Percentiles rank a stretch among this genome's conserved stretches.
Conservation (phyloP, 2,888 invertebrate species). For the Rhogogaster chlorosoma region DNA sequence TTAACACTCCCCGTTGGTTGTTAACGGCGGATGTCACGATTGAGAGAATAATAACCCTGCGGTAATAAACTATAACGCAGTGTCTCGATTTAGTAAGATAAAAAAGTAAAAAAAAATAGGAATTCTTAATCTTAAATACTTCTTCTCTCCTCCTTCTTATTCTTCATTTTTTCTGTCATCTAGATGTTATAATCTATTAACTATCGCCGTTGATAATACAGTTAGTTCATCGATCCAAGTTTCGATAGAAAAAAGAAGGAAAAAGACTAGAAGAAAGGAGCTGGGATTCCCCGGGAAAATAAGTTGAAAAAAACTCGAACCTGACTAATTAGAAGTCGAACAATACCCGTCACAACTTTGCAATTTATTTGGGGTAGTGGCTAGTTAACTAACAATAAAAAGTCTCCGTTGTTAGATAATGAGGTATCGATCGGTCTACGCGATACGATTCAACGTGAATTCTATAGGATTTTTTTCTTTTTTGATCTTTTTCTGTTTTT, state of each 20-base stretch:
- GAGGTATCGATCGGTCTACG: not conserved
- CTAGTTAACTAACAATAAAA: not conserved
- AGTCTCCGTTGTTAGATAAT: not conserved
- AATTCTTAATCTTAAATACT: too few relatives aligned
- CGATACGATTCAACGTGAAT: not conserved
- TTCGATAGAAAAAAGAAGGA: not conserved
- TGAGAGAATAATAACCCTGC: not conserved
- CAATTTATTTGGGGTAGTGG: conserved; percentile 12
- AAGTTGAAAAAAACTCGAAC: not conserved
- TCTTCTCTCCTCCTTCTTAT: not conserved
- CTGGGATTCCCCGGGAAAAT: not conserved
- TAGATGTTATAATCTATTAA: not conserved
- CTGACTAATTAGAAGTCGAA: conserved; percentile 2
- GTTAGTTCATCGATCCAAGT: not conserved
- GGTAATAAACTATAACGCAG: not conserved
- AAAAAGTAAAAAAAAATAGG: too few relatives aligned
- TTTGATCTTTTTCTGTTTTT: not conserved
- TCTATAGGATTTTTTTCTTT: not conserved
- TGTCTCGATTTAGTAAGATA: too few relatives aligned
- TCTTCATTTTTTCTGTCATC: not conserved
- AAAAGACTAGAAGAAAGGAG: not conserved
- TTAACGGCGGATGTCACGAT: conserved; percentile 19
- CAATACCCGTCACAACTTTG: not conserved
- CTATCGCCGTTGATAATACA: not conserved
- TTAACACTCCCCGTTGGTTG: not conserved